These are phyloP conservation scores for Myotis daubentonii DNA, from an alignment of 2,797 vertebrate genomes.

Conservation along the genomic window DNA sequence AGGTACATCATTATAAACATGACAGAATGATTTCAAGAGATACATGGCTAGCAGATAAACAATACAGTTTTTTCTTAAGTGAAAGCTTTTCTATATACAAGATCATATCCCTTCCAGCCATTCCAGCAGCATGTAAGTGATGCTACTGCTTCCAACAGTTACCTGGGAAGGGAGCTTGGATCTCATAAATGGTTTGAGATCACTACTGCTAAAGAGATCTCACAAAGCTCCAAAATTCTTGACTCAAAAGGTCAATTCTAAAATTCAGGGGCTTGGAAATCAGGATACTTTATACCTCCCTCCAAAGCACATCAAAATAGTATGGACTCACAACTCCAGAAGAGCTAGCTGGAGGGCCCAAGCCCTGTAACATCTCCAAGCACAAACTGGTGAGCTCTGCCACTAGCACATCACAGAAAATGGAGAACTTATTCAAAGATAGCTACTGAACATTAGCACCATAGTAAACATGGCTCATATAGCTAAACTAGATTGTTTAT, in stretches of 20 bases:
- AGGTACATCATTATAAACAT: conserved; percentile 74
- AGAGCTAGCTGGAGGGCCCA: neutral
- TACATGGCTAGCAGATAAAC: conserved; percentile 65
- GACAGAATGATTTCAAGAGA: conserved; percentile 63
- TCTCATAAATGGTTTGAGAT: neutral
- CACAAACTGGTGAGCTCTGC: neutral
- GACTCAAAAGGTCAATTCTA: neutral
- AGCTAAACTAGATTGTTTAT: conserved; percentile 45
- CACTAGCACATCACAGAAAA: conserved; percentile 15
- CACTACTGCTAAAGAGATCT: neutral
- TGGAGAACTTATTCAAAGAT: conserved; percentile 16
- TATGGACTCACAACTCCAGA: neutral
- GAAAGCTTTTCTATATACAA: conserved; percentile 60
- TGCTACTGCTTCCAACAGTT: neutral
- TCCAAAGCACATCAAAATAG: neutral
- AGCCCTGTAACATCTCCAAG: neutral
- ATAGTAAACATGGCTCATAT: conserved; percentile 55
- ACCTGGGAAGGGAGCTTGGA: neutral
- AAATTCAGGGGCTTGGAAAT: conserved; percentile 54
- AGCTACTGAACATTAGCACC: conserved; percentile 64
- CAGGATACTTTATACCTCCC: neutral
- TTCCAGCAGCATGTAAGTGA: neutral
- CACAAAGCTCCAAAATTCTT: conserved; percentile 26
- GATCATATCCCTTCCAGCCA: conserved; percentile 8
- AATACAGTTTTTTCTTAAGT: conserved; percentile 24